Percentiles rank a stretch among this genome's conserved stretches.
Evolutionary conservation across 2,888 invertebrate species (phyloP).

Genomic region (Andricus quercusramuli): DNA sequence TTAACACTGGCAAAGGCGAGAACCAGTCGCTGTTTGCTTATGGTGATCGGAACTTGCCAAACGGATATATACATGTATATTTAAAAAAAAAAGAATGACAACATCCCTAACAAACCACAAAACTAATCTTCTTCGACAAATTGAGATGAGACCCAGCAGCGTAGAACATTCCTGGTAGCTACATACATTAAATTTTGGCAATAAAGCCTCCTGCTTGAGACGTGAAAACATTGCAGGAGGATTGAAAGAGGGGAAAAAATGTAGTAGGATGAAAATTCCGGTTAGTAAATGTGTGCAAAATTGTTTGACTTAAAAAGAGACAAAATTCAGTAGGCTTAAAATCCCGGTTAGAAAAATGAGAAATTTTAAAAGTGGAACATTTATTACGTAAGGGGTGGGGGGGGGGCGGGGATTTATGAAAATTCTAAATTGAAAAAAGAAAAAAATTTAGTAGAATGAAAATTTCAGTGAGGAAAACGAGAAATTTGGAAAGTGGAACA

Average conservation of each 20-base stretch:
- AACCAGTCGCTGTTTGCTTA: conserved; percentile 69
- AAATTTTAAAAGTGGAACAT: not conserved
- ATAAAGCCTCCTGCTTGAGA: not conserved
- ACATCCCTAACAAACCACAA: not conserved
- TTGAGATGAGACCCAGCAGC: not conserved
- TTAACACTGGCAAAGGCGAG: conserved; percentile 70
- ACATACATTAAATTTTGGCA: not conserved
- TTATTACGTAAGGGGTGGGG: no score
- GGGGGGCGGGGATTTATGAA: no score
- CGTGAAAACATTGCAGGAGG: not conserved
- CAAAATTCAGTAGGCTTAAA: not conserved
- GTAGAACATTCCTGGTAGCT: not conserved
- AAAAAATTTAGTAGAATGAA: no score
- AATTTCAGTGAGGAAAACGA: no score
- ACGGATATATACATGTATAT: not conserved
- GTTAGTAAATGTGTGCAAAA: not conserved
- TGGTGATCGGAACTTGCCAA: conserved; percentile 60
- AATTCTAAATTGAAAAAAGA: not conserved
- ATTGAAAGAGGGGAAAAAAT: not conserved
- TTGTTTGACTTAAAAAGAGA: not conserved
- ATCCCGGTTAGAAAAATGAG: not conserved
- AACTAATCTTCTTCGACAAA: conserved; percentile 31
- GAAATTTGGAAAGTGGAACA: no score
- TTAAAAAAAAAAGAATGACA: not conserved
- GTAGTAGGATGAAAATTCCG: not conserved